These are phyloP conservation scores for Alethe castanea DNA, from an alignment of 2,113 vertebrate genomes.

Conservation along the genomic window DNA sequence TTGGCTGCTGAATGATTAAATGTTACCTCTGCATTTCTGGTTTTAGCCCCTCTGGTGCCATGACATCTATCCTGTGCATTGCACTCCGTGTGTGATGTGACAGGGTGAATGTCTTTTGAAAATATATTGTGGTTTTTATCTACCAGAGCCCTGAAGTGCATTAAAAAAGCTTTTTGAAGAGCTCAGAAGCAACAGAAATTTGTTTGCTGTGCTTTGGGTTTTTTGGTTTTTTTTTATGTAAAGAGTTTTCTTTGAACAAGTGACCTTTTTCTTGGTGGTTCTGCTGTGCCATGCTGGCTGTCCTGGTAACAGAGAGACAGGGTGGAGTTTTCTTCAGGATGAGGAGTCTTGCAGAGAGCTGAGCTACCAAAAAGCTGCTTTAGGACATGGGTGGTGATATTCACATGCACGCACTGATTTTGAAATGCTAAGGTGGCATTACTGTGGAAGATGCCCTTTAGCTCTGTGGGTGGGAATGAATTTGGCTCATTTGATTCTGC, in stretches of 20 bases:
- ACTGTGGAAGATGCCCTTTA: not conserved
- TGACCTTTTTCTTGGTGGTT: not conserved
- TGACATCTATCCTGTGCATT: not conserved
- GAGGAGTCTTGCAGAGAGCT: not conserved
- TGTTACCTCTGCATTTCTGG: not conserved
- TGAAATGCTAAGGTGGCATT: accelerated
- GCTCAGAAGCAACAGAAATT: not conserved
- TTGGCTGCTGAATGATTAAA: not conserved
- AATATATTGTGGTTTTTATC: not conserved
- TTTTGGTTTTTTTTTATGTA: not conserved
- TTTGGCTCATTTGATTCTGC: not conserved
- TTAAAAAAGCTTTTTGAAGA: not conserved
- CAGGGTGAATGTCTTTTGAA: not conserved
- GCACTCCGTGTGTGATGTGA: not conserved
- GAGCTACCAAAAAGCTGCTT: not conserved
- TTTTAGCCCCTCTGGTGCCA: not conserved
- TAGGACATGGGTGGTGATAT: not conserved
- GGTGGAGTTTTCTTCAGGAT: not conserved
- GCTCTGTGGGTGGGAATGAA: not conserved
- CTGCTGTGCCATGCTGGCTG: accelerated
- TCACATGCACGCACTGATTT: accelerated
- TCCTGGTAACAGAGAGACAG: not conserved
- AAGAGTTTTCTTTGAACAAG: not conserved
- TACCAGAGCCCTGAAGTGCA: not conserved
- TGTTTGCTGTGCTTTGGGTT: not conserved